Percentiles rank a stretch among this genome's conserved stretches.
These are phyloP conservation scores for Myodes glareolus DNA, from an alignment of 2,113 vertebrate species.

Conservation along the genomic window DNA sequence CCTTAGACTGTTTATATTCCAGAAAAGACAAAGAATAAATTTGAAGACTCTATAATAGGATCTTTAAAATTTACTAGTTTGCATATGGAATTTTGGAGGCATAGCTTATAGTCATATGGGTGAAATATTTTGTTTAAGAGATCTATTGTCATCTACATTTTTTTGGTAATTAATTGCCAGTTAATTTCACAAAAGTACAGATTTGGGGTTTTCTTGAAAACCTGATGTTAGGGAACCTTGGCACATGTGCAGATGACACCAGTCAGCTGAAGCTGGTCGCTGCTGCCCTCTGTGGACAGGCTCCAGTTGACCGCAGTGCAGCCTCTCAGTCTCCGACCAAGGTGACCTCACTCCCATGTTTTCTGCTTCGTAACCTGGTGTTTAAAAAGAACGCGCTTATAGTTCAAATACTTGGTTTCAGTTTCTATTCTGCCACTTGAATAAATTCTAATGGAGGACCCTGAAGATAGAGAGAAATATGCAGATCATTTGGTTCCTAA, in stretches of 20 bases:
- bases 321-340: neutral
- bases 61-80: constrained; percentile 27
- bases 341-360: neutral
- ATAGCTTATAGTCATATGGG: neutral
- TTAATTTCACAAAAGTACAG: constrained; percentile 1
- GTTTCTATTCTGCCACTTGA: constrained; percentile 33
- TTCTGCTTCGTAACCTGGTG: neutral
- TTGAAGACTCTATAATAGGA: constrained; percentile 7
- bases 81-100: neutral
- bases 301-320: neutral
- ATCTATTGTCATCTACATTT: neutral
- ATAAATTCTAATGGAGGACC: constrained; percentile 4
- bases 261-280: neutral
- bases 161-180: constrained; percentile 28
- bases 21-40: constrained; percentile 10
- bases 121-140: neutral
- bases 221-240: neutral
- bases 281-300: constrained; percentile 43
- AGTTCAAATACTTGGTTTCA: constrained; percentile 16
- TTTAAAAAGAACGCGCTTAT: constrained; percentile 19
- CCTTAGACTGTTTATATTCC: constrained; percentile 38
- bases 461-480: constrained; percentile 23
- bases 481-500: neutral
- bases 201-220: constrained; percentile 51
- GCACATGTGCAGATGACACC: neutral